These are phyloP conservation scores for Apamea crenata DNA, from an alignment of 2,888 invertebrate genomes.

Conservation along the genomic window DNA sequence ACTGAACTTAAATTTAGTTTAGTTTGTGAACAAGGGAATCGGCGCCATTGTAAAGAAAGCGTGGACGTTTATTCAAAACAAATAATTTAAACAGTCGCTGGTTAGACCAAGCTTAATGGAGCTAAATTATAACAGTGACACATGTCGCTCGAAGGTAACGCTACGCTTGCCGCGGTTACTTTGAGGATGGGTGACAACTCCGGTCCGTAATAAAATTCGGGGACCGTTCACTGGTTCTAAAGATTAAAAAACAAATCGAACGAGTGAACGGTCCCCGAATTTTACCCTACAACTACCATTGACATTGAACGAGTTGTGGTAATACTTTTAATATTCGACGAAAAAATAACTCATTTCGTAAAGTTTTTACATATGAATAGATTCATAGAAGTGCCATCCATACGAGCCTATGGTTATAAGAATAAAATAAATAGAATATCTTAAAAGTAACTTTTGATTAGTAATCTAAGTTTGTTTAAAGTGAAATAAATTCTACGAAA, in stretches of 20 bases:
- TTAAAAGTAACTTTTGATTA: conserved; percentile 11
- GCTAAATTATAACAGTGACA: neutral
- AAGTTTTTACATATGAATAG: conserved; percentile 22
- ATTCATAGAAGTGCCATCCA: conserved; percentile 13
- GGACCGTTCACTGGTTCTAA: too few relatives aligned
- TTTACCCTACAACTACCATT: neutral
- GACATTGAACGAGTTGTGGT: conserved; percentile 21
- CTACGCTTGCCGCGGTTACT: neutral
- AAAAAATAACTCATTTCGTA: conserved; percentile 13
- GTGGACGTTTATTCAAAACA: neutral
- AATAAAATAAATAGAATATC: conserved; percentile 5
- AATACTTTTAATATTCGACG: neutral
- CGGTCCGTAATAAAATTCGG: too few relatives aligned
- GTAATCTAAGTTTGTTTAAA: conserved; percentile 12
- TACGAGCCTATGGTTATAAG: neutral
- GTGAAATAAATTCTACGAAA: neutral
- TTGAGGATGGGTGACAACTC: neutral
- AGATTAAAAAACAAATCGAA: too few relatives aligned
- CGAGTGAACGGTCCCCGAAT: conserved; percentile 1
- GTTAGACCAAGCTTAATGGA: neutral
- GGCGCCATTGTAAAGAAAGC: neutral
- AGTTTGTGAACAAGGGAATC: too few relatives aligned
- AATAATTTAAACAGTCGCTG: neutral
- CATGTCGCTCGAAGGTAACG: neutral
- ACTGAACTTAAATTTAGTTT: too few relatives aligned